Percentiles rank a stretch among this genome's conserved stretches.
These are phyloP conservation scores for Sympetrum striolatum DNA, from an alignment of 2,888 invertebrate species.

Conservation along the genomic window DNA sequence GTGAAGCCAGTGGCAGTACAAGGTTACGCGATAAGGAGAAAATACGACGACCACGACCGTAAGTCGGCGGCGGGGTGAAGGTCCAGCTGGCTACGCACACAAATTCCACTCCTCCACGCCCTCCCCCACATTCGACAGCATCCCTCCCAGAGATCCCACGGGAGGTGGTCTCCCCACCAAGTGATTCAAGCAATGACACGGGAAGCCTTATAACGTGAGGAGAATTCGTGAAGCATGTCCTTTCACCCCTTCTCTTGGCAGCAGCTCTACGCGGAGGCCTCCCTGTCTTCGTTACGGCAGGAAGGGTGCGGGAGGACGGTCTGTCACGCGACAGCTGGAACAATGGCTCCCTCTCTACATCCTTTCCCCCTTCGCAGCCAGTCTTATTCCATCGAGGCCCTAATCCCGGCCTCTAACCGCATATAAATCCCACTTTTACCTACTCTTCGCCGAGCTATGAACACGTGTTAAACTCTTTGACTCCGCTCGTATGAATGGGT, in stretches of 20 bases:
- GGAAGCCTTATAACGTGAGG: constrained; percentile 27
- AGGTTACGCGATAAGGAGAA: background rate
- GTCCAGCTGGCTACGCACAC: constrained; percentile 23
- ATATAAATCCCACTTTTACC: background rate
- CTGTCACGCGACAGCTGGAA: constrained; percentile 13
- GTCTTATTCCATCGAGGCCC: background rate
- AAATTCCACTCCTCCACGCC: background rate
- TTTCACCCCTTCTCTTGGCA: background rate
- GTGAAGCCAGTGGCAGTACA: constrained; percentile 1
- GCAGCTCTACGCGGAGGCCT: background rate
- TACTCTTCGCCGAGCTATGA: background rate
- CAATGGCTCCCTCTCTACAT: constrained; percentile 11
- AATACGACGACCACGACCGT: background rate
- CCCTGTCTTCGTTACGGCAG: constrained; percentile 13
- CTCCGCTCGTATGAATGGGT: background rate
- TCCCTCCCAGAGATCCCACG: background rate
- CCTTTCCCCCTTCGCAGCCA: background rate
- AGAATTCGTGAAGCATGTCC: constrained; percentile 9
- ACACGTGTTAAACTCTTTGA: background rate
- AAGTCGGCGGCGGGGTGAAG: background rate
- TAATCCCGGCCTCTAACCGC: background rate
- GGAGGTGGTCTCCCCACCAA: background rate
- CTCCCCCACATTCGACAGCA: background rate
- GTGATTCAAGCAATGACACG: constrained; percentile 29
- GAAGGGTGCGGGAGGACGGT: constrained; percentile 4